phyloP scores from a whole-genome alignment of 2,113 vertebrate species.

The Gambusia holbrooki region DNA sequence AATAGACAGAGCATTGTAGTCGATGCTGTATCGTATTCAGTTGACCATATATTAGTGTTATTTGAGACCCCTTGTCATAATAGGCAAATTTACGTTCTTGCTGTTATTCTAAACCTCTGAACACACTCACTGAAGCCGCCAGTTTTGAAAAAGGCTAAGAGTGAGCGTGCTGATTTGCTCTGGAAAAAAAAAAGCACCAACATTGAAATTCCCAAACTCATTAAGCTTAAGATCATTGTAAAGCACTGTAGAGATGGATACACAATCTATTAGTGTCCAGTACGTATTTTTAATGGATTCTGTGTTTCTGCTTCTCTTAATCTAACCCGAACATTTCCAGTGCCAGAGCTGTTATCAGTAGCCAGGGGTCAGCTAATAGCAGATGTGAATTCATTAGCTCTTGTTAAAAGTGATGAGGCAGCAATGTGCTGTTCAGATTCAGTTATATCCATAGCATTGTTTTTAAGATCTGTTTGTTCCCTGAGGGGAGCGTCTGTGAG shows the following conservation, averaged over 20 bases:
- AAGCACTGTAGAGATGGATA: conserved; percentile 1
- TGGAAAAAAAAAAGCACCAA: not conserved
- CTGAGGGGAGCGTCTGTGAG: not conserved
- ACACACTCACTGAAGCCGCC: not conserved
- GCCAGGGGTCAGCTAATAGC: conserved; percentile 61
- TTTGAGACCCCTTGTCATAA: not conserved
- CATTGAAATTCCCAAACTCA: conserved; percentile 2
- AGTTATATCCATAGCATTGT: conserved; percentile 44
- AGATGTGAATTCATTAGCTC: conserved; percentile 59
- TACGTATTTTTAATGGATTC: conserved; percentile 45
- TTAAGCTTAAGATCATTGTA: conserved; percentile 1
- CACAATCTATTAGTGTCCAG: conserved; percentile 4
- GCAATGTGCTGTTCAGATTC: conserved; percentile 60
- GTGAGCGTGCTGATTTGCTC: not conserved
- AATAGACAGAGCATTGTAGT: conserved; percentile 8
- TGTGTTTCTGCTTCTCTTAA: conserved; percentile 46
- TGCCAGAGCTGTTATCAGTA: conserved; percentile 58
- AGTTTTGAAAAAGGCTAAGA: not conserved
- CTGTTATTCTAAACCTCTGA: not conserved
- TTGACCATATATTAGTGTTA: conserved; percentile 3
- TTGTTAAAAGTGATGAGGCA: conserved; percentile 58
- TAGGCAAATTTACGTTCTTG: not conserved
- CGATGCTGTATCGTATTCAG: conserved; percentile 2
- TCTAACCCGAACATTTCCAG: conserved; percentile 56
- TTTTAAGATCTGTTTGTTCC: conserved; percentile 39